Conservation (phyloP, 2,113 vertebrate species). For the Paralichthys olivaceus region DNA sequence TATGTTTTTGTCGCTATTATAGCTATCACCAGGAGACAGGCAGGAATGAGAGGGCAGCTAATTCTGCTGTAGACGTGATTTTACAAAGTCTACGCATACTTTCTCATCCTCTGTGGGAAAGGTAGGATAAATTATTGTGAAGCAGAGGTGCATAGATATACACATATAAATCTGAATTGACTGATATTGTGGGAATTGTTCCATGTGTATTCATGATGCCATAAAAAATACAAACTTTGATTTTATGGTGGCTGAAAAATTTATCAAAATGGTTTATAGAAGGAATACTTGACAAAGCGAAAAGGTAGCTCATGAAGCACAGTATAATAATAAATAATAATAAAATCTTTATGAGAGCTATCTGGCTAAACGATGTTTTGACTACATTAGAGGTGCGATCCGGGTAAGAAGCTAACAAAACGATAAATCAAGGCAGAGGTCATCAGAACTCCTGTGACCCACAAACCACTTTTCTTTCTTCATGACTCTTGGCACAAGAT, state of each 20-base stretch:
- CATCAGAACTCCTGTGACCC: slow-evolving; percentile 52
- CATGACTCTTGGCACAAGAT: slow-evolving; percentile 61
- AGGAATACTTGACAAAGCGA: slow-evolving; percentile 61
- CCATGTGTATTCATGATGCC: slow-evolving; percentile 63
- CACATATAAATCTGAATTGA: slow-evolving; percentile 67
- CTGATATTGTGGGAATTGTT: slow-evolving; percentile 60
- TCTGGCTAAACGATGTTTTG: slow-evolving; percentile 66
- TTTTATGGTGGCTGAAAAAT: slow-evolving; percentile 68
- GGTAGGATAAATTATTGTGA: slow-evolving; percentile 46
- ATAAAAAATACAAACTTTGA: slow-evolving; percentile 72
- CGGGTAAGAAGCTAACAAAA: slow-evolving; percentile 35
- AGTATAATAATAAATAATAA: slow-evolving; percentile 65
- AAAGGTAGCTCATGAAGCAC: slow-evolving; percentile 58
- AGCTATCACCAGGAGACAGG: slow-evolving; percentile 62
- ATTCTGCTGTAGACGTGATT: slow-evolving; percentile 43
- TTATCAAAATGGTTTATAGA: slow-evolving; percentile 74
- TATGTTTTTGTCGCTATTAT: slow-evolving; percentile 70
- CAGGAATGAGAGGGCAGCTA: slow-evolving; percentile 64
- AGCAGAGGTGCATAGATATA: slow-evolving; percentile 19
- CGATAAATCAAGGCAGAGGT: slow-evolving; percentile 65
- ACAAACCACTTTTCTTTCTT: slow-evolving; percentile 55
- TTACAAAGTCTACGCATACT: slow-evolving; percentile 71
- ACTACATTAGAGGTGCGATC: slow-evolving; percentile 56
- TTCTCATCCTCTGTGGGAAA: slow-evolving; percentile 68
- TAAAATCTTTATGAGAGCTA: slow-evolving; percentile 71